Evolutionary conservation across 1,140 invertebrate species (phyloP).

Genomic region (Apis cerana): DNA sequence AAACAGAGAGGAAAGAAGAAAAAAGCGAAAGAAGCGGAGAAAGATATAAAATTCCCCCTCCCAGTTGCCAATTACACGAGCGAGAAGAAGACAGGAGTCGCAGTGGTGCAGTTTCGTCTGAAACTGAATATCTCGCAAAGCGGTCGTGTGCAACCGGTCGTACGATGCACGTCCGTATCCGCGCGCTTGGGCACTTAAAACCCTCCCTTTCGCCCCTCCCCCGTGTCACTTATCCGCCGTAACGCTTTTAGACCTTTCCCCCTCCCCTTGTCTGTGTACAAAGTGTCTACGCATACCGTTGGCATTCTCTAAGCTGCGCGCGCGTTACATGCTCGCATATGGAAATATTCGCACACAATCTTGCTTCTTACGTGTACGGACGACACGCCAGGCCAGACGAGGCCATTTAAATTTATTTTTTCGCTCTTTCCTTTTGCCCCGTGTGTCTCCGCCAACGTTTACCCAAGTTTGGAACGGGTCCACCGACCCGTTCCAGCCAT

Average conservation of each 20-base stretch:
- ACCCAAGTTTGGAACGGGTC: not conserved
- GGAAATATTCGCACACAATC: slow-evolving; percentile 6
- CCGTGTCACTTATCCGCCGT: slow-evolving; percentile 52
- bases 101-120: not conserved
- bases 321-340: slow-evolving; percentile 16
- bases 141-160: not conserved
- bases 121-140: slow-evolving; percentile 17
- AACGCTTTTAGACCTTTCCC: slow-evolving; percentile 34
- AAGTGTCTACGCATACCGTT: slow-evolving; percentile 44
- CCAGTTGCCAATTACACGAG: not conserved
- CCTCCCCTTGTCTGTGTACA: slow-evolving; percentile 34
- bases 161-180: not conserved
- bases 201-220: slow-evolving; percentile 35
- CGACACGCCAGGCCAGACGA: not conserved
- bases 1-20: no score
- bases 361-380: slow-evolving; percentile 29
- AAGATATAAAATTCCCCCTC: not conserved
- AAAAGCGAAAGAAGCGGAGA: not conserved
- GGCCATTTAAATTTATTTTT: slow-evolving; percentile 56
- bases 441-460: slow-evolving; percentile 38
- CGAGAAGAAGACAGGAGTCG: not conserved
- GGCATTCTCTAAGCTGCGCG: slow-evolving; percentile 18
- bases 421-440: slow-evolving; percentile 27
- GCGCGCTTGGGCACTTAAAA: slow-evolving; percentile 54
- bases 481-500: not conserved